Evolutionary conservation across 2,888 invertebrate species (phyloP).

Genomic region (Isoperla grammatica): DNA sequence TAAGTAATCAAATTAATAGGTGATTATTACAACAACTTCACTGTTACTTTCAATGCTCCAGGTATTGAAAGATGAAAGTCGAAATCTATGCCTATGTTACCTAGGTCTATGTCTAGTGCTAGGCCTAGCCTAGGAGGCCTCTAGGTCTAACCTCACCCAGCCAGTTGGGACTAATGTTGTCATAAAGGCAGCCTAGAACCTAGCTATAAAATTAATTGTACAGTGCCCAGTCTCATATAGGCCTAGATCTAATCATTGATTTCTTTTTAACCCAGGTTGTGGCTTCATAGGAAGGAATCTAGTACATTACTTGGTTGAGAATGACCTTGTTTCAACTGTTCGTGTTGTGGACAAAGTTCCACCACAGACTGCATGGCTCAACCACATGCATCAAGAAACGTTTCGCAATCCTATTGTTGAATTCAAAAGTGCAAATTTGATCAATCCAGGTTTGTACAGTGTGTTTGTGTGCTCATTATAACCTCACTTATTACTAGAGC

Average conservation of each 20-base stretch:
- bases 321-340: constrained; percentile 67
- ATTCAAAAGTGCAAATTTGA: constrained; percentile 88
- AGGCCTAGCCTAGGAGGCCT: not conserved
- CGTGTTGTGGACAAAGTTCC: constrained; percentile 89
- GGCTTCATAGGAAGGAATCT: constrained; percentile 91
- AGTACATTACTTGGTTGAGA: constrained; percentile 70
- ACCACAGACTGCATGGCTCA: constrained; percentile 88
- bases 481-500: too few species aligned
- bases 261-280: constrained; percentile 61
- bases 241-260: too few species aligned
- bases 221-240: too few species aligned
- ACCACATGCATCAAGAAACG: constrained; percentile 60
- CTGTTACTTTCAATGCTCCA: not conserved
- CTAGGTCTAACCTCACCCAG: not conserved
- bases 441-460: constrained; percentile 66
- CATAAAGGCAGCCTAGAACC: not conserved
- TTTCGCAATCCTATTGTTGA: constrained; percentile 74
- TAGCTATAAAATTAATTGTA: not conserved
- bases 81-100: too few species aligned
- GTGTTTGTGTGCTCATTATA: too few species aligned
- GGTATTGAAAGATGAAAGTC: too few species aligned
- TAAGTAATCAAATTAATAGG: constrained; percentile 18
- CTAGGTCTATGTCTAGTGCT: too few species aligned
- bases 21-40: too few species aligned
- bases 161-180: not conserved